Percentiles rank a stretch among this genome's conserved stretches.
These are phyloP conservation scores for Terebella lapidaria DNA, from an alignment of 2,888 invertebrate genomes.

Conservation along the genomic window DNA sequence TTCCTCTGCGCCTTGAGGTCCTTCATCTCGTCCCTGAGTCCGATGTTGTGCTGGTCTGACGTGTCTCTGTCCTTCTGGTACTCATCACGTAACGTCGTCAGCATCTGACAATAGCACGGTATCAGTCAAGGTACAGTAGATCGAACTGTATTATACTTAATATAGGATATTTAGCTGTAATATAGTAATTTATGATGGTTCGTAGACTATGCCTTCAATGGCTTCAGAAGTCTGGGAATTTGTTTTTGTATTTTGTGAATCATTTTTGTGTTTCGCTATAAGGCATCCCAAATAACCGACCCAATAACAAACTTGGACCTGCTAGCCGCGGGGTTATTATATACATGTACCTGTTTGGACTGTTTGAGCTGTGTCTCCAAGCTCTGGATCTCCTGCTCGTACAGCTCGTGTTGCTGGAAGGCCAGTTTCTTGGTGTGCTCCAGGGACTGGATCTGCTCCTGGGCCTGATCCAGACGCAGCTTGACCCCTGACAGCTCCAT, in stretches of 20 bases:
- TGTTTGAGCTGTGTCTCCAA: constrained; percentile 37
- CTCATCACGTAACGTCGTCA: constrained; percentile 9
- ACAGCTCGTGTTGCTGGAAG: constrained; percentile 37
- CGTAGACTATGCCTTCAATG: too few relatives aligned
- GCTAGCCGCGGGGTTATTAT: too few relatives aligned
- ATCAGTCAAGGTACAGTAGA: too few relatives aligned
- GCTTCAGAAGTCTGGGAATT: too few relatives aligned
- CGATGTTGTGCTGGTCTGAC: constrained; percentile 8
- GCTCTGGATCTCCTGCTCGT: constrained; percentile 37
- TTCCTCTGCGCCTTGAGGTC: constrained; percentile 34
- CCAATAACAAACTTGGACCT: too few relatives aligned
- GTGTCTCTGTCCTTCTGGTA: constrained; percentile 12
- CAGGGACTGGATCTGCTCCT: constrained; percentile 37
- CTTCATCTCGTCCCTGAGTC: constrained; percentile 33
- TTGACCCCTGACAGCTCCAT: constrained; percentile 37
- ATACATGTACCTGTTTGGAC: constrained; percentile 35
- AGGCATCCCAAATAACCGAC: too few relatives aligned
- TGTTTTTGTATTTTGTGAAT: too few relatives aligned
- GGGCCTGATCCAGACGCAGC: constrained; percentile 36
- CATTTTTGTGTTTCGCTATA: too few relatives aligned
- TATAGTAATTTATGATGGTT: too few relatives aligned
- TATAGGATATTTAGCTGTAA: too few relatives aligned
- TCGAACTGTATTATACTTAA: too few relatives aligned
- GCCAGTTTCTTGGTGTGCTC: constrained; percentile 38
- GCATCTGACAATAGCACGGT: too few relatives aligned